A percentile compares a stretch with the other conserved stretches of the same genome.
These are phyloP conservation scores for Drosophila ustulata DNA, from an alignment of 2,888 invertebrate genomes.

Conservation along the genomic window DNA sequence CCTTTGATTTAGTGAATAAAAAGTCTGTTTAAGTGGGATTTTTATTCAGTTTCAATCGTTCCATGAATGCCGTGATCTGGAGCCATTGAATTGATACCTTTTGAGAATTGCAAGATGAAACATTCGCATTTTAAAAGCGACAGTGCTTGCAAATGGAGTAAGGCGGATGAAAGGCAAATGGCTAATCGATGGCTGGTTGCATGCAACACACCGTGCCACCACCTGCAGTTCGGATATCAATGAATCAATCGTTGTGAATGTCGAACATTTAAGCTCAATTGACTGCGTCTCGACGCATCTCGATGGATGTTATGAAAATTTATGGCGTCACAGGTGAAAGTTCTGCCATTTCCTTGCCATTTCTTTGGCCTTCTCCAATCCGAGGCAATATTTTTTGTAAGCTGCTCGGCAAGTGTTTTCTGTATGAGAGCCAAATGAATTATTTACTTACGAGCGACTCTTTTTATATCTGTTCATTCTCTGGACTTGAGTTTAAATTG, in stretches of 20 bases:
- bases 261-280: slow-evolving; percentile 63
- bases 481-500: slow-evolving; percentile 21
- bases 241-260: slow-evolving; percentile 28
- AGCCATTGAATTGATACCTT: neutral
- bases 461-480: neutral
- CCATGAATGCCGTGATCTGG: neutral
- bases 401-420: slow-evolving; percentile 35
- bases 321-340: slow-evolving; percentile 72
- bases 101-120: neutral
- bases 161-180: neutral
- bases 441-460: slow-evolving; percentile 23
- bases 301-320: slow-evolving; percentile 58
- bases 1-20: too few species aligned
- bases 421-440: slow-evolving; percentile 22
- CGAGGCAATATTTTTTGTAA: slow-evolving; percentile 51
- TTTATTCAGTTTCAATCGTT: too few species aligned
- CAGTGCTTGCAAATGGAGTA: slow-evolving; percentile 16
- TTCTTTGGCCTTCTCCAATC: neutral
- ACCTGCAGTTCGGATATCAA: slow-evolving; percentile 3
- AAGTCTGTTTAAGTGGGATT: too few species aligned
- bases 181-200: slow-evolving; percentile 4
- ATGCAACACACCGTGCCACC: neutral
- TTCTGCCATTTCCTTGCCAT: slow-evolving; percentile 33
- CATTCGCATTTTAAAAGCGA: slow-evolving; percentile 2
- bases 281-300: slow-evolving; percentile 48